These are phyloP conservation scores for Grantiella picta DNA, from an alignment of 2,113 vertebrate species.

Conservation along the genomic window DNA sequence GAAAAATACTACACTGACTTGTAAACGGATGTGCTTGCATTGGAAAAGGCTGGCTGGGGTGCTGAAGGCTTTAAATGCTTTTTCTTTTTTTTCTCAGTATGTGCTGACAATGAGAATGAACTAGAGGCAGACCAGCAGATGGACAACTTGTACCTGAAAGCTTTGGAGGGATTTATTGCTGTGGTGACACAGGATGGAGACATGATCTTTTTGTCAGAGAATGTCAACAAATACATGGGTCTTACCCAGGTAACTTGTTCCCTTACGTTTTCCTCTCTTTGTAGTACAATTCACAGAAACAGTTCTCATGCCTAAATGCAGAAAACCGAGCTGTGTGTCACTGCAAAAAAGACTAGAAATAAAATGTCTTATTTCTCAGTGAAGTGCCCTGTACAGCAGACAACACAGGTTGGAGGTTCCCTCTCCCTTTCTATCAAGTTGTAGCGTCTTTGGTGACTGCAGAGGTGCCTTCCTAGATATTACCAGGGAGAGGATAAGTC, in stretches of 20 bases:
- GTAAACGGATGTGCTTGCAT: neutral
- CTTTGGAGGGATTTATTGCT: conserved; percentile 90
- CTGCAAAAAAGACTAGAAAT: neutral
- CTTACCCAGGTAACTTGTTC: conserved; percentile 85
- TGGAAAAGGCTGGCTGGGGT: neutral
- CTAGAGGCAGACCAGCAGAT: conserved; percentile 73
- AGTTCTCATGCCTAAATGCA: neutral
- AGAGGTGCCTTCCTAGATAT: neutral
- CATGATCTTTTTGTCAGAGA: conserved; percentile 93
- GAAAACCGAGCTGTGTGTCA: neutral
- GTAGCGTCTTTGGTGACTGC: neutral
- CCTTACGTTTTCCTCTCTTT: neutral
- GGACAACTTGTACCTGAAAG: conserved; percentile 82
- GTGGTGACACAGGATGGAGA: conserved; percentile 90
- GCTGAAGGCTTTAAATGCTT: neutral
- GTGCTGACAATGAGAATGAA: conserved; percentile 69
- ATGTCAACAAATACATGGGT: conserved; percentile 92
- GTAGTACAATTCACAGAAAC: neutral
- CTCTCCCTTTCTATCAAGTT: neutral
- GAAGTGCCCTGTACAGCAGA: neutral
- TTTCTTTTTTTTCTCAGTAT: conserved; percentile 60
- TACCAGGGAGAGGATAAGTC: neutral
- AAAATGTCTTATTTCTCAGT: neutral
- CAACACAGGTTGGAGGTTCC: rapidly evolving
- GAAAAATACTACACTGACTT: neutral